Percentiles rank a stretch among this genome's conserved stretches.
Conservation (phyloP, 1,140 invertebrate species). For the Trichomalopsis sarcophagae region DNA sequence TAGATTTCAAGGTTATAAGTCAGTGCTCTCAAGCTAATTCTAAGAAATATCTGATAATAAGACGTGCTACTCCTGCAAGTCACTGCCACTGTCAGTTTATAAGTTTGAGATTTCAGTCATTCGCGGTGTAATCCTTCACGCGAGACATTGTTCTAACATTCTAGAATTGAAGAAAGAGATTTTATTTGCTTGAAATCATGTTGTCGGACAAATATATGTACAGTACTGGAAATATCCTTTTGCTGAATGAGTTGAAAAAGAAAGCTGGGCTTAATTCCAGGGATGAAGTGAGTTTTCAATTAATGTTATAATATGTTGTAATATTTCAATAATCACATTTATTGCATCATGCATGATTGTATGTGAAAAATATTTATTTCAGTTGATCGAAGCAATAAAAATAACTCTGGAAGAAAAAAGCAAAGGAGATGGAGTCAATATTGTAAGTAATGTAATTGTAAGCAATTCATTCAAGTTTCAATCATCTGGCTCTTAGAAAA, state of each 20-base stretch:
- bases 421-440: conserved; percentile 54
- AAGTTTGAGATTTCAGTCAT: neutral
- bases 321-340: conserved; percentile 28
- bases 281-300: conserved; percentile 82
- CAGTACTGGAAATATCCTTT: conserved; percentile 91
- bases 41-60: neutral
- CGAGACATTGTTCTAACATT: neutral
- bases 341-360: neutral
- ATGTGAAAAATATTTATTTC: conserved; percentile 58
- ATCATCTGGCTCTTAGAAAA: conserved; percentile 20
- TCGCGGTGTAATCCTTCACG: neutral
- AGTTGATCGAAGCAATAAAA: conserved; percentile 85
- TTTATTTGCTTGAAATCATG: conserved; percentile 52
- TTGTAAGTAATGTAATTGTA: conserved; percentile 59
- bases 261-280: conserved; percentile 87
- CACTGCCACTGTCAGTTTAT: neutral
- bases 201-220: conserved; percentile 73
- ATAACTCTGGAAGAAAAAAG: conserved; percentile 77
- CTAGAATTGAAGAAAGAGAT: neutral
- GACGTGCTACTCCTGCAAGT: neutral
- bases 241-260: conserved; percentile 86
- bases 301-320: conserved; percentile 38
- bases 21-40: neutral
- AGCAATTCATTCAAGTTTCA: conserved; percentile 32
- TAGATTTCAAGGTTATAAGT: neutral